Evolutionary conservation across 2,888 invertebrate species (phyloP), one percentile per base, ranked within the genome.

Genomic region (Phragmatobia fuliginosa): DNA sequence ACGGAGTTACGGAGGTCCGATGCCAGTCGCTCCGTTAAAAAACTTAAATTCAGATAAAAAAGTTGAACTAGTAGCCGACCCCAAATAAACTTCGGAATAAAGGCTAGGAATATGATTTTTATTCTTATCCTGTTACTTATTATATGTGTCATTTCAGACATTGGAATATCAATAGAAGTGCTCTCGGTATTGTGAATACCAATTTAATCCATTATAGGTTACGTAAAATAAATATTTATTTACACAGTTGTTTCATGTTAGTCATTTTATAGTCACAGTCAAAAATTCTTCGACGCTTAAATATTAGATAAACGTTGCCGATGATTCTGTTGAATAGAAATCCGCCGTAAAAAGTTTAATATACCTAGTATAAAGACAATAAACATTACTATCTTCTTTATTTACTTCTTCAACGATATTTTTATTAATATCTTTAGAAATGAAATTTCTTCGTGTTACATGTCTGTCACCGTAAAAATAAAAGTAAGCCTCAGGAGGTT

Each of bases 281-380:
- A 45, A 45, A 41, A 18, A 45, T 18, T 41, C 18, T 18, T 41
- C 2, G 6, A 52, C n/a, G 11, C 4, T 0, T 56, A 11, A 56
- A 28, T 16, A 28, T 28, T 16, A 25, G 28, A 28, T 56, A 14
- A 25, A 25, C n/a, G 7, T 7, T 49, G 3, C 10, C n/a, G 3
- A 38, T 38, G 16, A 49, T 11, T n/a, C n/a, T 25, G 25, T 25
- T 49, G 0, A n/a, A 49, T 49, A n/a, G 8, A 2, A 10, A 25
- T 25, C 2, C 11, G 0, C 11, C 11, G 4, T 25, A 52, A 49
- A 52, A 8, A 52, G 28, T 28, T 28, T 14, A 5, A 49, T 58
- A 63, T 7, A 63, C 68, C 68, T 63, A 8, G 68, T 68, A 45
- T 45, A 59, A 25, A 68, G 56, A 33, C n/a, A 63, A 59, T 68